These are phyloP conservation scores for Drosophila fungiperda DNA, from an alignment of 2,888 invertebrate species.

Conservation along the genomic window DNA sequence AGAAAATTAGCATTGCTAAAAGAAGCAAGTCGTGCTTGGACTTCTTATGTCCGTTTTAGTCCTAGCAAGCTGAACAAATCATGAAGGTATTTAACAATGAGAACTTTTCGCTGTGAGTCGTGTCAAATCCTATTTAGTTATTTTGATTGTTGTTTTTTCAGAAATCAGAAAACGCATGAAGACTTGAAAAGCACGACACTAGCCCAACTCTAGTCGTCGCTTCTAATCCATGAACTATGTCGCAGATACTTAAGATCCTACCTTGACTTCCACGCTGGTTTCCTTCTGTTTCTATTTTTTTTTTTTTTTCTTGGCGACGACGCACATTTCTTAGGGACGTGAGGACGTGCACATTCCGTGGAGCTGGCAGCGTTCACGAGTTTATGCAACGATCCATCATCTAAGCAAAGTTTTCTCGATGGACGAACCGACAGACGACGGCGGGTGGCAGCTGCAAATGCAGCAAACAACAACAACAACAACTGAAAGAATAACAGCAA, in stretches of 20 bases:
- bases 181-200: background rate
- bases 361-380: constrained; percentile 52
- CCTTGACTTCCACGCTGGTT: background rate
- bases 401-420: constrained; percentile 34
- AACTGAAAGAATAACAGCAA: constrained; percentile 49
- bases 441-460: constrained; percentile 68
- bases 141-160: background rate
- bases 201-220: background rate
- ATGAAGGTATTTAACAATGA: background rate
- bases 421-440: constrained; percentile 16
- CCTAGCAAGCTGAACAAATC: background rate
- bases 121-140: background rate
- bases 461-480: constrained; percentile 31
- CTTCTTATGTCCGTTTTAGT: background rate
- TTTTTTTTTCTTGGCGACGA: constrained; percentile 13
- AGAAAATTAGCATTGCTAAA: background rate
- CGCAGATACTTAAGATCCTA: constrained; percentile 28
- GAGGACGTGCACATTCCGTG: constrained; percentile 51
- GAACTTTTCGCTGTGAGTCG: background rate
- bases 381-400: constrained; percentile 78
- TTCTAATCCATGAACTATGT: constrained; percentile 62
- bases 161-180: background rate
- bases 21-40: background rate
- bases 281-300: background rate
- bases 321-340: constrained; percentile 56